Conservation (phyloP, 2,797 vertebrate genomes). For the Psittacula derbiana region DNA sequence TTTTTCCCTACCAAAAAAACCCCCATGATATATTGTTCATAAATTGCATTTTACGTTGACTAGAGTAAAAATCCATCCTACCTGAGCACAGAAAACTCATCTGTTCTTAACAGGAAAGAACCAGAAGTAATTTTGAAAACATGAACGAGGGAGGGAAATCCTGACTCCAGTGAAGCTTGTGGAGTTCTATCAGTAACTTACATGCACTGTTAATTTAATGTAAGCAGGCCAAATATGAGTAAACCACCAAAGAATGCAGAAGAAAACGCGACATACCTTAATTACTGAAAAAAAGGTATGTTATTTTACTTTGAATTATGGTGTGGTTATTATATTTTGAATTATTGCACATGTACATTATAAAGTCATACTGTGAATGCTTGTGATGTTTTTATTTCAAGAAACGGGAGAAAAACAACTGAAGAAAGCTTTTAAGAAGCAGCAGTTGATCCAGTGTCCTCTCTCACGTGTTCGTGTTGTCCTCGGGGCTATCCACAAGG, state of each 20-base stretch:
- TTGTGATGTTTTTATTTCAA: neutral
- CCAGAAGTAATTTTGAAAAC: neutral
- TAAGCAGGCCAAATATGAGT: neutral
- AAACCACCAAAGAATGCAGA: neutral
- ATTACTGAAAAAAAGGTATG: neutral
- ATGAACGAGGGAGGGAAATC: neutral
- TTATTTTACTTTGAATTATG: neutral
- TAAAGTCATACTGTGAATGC: neutral
- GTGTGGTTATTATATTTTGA: neutral
- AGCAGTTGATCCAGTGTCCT: neutral
- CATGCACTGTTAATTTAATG: neutral
- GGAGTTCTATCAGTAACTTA: neutral
- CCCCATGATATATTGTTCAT: neutral
- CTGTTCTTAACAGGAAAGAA: neutral
- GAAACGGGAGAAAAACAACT: fast-evolving
- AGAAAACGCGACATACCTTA: neutral
- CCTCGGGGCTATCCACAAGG: neutral
- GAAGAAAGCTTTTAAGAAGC: neutral
- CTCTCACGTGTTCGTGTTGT: fast-evolving
- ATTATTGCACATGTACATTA: neutral
- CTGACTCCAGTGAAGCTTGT: neutral
- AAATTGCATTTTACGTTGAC: neutral
- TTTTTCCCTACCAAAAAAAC: fast-evolving
- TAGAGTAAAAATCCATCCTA: neutral
- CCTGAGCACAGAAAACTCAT: neutral